A percentile compares a stretch with the other conserved stretches of the same genome.
These are phyloP conservation scores for Pelusios castaneus DNA, from an alignment of 2,113 vertebrate species.

Conservation along the genomic window DNA sequence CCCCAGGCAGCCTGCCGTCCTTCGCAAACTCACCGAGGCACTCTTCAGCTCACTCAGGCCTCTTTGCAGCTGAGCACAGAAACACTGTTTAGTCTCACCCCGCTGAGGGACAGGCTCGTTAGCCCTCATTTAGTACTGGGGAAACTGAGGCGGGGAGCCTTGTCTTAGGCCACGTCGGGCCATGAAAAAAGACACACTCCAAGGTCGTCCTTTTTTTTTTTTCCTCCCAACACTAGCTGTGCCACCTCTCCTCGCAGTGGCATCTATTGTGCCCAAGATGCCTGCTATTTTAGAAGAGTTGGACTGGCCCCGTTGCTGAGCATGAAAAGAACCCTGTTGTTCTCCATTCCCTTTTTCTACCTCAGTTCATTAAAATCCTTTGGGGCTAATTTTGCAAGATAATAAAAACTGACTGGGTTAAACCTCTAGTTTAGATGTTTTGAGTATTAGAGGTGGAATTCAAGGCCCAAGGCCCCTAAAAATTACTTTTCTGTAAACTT, in stretches of 20 bases:
- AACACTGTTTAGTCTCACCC: background rate
- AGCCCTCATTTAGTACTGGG: background rate
- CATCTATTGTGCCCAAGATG: background rate
- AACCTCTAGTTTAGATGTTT: background rate
- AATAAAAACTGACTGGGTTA: background rate
- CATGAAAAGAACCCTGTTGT: too few species aligned
- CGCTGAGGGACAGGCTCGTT: too few species aligned
- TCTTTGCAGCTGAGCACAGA: background rate
- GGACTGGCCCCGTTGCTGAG: fast-evolving
- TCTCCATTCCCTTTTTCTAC: background rate
- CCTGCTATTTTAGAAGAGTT: background rate
- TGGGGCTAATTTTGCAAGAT: background rate
- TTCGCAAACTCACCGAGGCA: too few species aligned
- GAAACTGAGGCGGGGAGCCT: background rate
- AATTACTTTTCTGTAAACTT: background rate
- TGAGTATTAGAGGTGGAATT: background rate
- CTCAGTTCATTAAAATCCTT: background rate
- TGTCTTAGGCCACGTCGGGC: background rate
- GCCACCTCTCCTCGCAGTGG: too few species aligned
- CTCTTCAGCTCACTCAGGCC: too few species aligned
- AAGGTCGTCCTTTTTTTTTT: too few species aligned
- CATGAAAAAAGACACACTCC: background rate
- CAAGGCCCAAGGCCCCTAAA: background rate
- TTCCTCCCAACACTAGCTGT: too few species aligned
- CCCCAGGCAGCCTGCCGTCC: too few species aligned